Conservation (phyloP, 1,140 invertebrate species). For the Oedothorax gibbosus region DNA sequence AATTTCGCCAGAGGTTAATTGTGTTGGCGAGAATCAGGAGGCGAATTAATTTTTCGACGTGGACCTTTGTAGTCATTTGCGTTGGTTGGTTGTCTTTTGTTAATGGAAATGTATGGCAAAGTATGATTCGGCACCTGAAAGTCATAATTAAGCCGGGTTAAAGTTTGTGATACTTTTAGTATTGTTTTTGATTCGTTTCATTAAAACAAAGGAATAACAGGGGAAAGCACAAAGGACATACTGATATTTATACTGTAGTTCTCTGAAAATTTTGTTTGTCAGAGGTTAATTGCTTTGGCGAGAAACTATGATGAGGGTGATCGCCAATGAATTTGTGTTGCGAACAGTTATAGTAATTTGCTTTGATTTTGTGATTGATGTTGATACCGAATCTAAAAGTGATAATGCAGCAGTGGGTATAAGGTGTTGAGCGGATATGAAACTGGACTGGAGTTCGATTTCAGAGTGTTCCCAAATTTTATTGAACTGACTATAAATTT, state of each 20-base stretch:
- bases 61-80: conserved; percentile 5
- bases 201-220: not conserved
- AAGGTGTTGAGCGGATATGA: no score
- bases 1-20: conserved; percentile 38
- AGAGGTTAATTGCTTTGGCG: no score
- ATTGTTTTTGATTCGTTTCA: not conserved
- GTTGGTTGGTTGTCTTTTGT: not conserved
- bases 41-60: conserved; percentile 51
- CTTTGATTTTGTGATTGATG: no score
- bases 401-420: no score
- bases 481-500: no score
- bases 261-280: no score
- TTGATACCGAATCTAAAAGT: no score
- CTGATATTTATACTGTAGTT: not conserved
- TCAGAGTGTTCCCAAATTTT: no score
- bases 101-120: not conserved
- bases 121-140: not conserved
- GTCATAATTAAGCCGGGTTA: not conserved
- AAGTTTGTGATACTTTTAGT: not conserved
- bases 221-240: not conserved
- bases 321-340: no score
- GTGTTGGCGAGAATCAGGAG: conserved; percentile 24
- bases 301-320: no score
- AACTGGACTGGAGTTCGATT: no score
- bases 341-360: no score